phyloP scores from a whole-genome alignment of 1,140 invertebrate species.

The Condylostylus longicornis region DNA sequence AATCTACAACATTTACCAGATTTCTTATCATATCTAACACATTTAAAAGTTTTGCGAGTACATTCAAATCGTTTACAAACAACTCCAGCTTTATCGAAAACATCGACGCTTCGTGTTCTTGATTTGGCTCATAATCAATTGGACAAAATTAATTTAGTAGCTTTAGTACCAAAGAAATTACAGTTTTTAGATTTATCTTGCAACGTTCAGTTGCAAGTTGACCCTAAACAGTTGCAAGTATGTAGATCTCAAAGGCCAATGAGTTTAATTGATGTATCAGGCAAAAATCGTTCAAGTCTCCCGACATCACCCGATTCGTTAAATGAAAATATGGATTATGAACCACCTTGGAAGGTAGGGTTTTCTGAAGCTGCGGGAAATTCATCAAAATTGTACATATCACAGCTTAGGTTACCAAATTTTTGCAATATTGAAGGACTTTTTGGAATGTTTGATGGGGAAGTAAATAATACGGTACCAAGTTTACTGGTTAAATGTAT shows the following conservation, averaged over 20 bases:
- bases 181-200: conserved; percentile 74
- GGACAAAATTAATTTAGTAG: conserved; percentile 56
- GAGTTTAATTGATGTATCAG: conserved; percentile 67
- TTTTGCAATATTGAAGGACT: conserved; percentile 65
- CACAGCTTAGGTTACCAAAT: conserved; percentile 57
- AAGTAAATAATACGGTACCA: conserved; percentile 50
- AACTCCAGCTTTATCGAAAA: conserved; percentile 58
- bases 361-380: conserved; percentile 71
- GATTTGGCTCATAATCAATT: conserved; percentile 74
- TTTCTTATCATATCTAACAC: conserved; percentile 51
- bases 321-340: conserved; percentile 37
- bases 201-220: conserved; percentile 62
- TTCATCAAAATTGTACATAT: conserved; percentile 51
- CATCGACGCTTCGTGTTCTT: conserved; percentile 57
- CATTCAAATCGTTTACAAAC: conserved; percentile 64
- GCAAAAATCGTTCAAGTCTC: conserved; percentile 49
- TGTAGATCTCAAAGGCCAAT: conserved; percentile 62
- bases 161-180: conserved; percentile 60
- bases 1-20: conserved; percentile 59
- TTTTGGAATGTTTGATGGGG: conserved; percentile 67
- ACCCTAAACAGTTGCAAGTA: conserved; percentile 61
- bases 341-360: conserved; percentile 58
- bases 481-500: conserved; percentile 53
- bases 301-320: conserved; percentile 43
- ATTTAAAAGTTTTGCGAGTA: conserved; percentile 58